phyloP scores from a whole-genome alignment of 1,140 invertebrate species.

The Akabosia matsudoensis region DNA sequence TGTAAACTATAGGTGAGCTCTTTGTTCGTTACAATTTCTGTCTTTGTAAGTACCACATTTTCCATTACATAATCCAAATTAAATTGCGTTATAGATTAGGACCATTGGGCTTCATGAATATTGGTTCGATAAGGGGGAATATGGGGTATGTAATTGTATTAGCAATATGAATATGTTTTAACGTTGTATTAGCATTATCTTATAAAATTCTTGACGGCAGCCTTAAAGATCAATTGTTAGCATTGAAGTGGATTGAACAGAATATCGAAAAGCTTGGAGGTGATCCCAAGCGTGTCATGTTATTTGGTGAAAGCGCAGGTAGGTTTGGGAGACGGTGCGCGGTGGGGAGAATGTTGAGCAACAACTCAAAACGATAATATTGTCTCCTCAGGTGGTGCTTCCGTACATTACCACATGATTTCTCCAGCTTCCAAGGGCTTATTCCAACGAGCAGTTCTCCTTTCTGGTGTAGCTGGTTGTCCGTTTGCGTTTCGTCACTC shows the following conservation, averaged over 20 bases:
- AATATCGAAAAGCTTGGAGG: slow-evolving; percentile 25
- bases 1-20: slow-evolving; percentile 6
- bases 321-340: background rate
- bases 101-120: slow-evolving; percentile 3
- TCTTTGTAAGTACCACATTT: no score
- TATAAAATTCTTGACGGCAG: background rate
- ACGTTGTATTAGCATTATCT: no score
- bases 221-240: slow-evolving; percentile 19
- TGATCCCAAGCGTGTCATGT: slow-evolving; percentile 44
- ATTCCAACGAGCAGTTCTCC: background rate
- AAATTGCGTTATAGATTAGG: no score
- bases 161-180: no score
- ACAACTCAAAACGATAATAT: no score
- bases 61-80: no score
- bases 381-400: background rate
- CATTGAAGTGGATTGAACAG: background rate
- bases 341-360: slow-evolving; percentile 15
- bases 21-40: no score
- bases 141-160: no score
- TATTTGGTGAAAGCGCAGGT: slow-evolving; percentile 50
- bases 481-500: background rate
- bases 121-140: background rate
- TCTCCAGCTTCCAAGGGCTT: background rate
- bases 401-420: background rate
- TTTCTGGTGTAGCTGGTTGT: background rate